A percentile compares a stretch with the other conserved stretches of the same genome.
Conservation (phyloP, 2,113 vertebrate genomes). For the Oryzias woworae region DNA sequence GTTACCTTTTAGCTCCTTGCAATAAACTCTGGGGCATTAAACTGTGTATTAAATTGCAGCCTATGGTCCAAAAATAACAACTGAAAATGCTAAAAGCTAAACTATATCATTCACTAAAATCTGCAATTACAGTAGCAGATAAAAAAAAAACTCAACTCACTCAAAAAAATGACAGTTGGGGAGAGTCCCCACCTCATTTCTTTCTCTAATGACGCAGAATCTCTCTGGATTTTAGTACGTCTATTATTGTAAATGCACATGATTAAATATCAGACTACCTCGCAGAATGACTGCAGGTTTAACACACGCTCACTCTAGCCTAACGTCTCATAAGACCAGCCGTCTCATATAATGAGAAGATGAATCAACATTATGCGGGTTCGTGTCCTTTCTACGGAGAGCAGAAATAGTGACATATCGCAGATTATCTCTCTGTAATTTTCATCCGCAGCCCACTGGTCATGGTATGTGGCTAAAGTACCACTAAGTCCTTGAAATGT, state of each 20-base stretch:
- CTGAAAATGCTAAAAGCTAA: too few relatives aligned
- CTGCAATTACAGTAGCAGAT: too few relatives aligned
- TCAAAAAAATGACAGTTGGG: slow-evolving; percentile 6
- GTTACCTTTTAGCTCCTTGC: too few relatives aligned
- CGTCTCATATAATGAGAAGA: slow-evolving; percentile 15
- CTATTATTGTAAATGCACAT: slow-evolving; percentile 34
- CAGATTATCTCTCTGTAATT: slow-evolving; percentile 36
- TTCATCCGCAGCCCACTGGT: slow-evolving; percentile 24
- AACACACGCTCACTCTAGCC: slow-evolving; percentile 7
- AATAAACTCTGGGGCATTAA: too few relatives aligned
- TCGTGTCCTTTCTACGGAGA: slow-evolving; percentile 9
- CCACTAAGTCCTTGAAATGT: slow-evolving; percentile 39
- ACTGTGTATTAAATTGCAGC: too few relatives aligned
- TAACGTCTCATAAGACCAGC: not conserved
- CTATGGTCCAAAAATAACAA: too few relatives aligned
- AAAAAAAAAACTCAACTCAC: slow-evolving; percentile 21
- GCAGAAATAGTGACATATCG: slow-evolving; percentile 21
- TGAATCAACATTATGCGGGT: slow-evolving; percentile 5
- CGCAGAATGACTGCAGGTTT: slow-evolving; percentile 12
- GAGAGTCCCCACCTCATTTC: not conserved
- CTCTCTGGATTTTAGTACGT: slow-evolving; percentile 17
- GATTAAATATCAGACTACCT: slow-evolving; percentile 28
- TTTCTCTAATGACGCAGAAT: slow-evolving; percentile 16
- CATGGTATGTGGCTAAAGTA: slow-evolving; percentile 22
- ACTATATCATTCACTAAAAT: not conserved